These are phyloP conservation scores for Drosophila monieri DNA, from an alignment of 2,888 invertebrate species.

Conservation along the genomic window DNA sequence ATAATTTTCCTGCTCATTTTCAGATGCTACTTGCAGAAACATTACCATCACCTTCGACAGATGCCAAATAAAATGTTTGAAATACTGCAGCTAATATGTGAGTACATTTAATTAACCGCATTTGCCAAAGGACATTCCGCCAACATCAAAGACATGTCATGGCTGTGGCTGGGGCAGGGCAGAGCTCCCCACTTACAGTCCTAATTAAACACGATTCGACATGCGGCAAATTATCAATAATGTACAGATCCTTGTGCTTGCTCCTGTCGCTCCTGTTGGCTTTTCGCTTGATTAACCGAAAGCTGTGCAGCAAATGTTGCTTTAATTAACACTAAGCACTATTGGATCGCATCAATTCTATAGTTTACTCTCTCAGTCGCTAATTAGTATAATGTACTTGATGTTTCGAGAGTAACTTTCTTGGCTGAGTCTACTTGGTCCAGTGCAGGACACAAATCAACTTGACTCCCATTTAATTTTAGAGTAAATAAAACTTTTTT, in stretches of 20 bases:
- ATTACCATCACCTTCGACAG: slow-evolving; percentile 13
- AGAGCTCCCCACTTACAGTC: slow-evolving; percentile 1
- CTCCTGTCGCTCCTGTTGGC: slow-evolving; percentile 22
- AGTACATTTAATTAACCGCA: slow-evolving; percentile 77
- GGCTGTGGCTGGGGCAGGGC: neutral
- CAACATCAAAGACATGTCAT: slow-evolving; percentile 64
- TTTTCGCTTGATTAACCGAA: slow-evolving; percentile 53
- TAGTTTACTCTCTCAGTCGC: neutral
- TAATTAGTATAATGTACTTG: slow-evolving; percentile 31
- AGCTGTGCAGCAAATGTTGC: slow-evolving; percentile 38
- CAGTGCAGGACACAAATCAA: neutral
- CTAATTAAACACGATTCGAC: slow-evolving; percentile 57
- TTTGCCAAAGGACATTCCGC: slow-evolving; percentile 39
- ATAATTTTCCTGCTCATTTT: slow-evolving; percentile 52
- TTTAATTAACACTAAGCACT: slow-evolving; percentile 59
- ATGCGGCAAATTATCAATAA: slow-evolving; percentile 65
- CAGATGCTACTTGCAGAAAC: slow-evolving; percentile 20
- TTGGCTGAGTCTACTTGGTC: neutral
- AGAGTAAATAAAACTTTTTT: slow-evolving; percentile 8
- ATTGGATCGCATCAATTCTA: slow-evolving; percentile 18
- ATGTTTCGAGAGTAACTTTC: neutral
- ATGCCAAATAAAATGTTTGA: slow-evolving; percentile 40
- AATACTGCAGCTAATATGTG: slow-evolving; percentile 64
- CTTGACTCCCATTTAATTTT: slow-evolving; percentile 6
- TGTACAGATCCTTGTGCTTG: slow-evolving; percentile 45